These are phyloP conservation scores for Meteorus sp. DNA, from an alignment of 1,140 invertebrate species.

Conservation along the genomic window DNA sequence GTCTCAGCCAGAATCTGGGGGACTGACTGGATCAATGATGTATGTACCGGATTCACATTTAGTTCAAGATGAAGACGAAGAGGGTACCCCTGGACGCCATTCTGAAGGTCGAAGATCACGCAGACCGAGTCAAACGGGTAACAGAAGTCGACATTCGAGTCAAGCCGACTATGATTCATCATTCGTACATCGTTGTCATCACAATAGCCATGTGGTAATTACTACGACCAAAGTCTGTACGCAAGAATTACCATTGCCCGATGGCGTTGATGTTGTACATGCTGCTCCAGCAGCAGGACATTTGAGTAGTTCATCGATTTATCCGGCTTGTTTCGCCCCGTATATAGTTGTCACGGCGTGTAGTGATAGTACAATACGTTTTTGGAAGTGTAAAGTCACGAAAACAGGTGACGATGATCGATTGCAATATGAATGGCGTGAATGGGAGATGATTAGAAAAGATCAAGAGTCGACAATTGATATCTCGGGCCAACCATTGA, in stretches of 20 bases:
- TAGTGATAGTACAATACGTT: conserved; percentile 77
- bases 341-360: conserved; percentile 95
- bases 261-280: conserved; percentile 88
- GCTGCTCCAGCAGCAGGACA: conserved; percentile 94
- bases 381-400: conserved; percentile 74
- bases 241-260: conserved; percentile 82
- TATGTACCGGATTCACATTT: conserved; percentile 87
- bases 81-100: conserved; percentile 46
- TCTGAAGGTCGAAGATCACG: conserved; percentile 50
- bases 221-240: conserved; percentile 77
- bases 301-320: conserved; percentile 96
- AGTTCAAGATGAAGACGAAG: conserved; percentile 80
- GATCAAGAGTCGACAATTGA: conserved; percentile 84
- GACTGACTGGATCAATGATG: conserved; percentile 75
- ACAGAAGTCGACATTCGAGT: conserved; percentile 48
- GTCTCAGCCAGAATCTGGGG: conserved; percentile 71
- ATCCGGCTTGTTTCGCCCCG: conserved; percentile 95
- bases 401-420: conserved; percentile 53
- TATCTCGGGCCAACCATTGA: conserved; percentile 83
- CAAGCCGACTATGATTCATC: conserved; percentile 50
- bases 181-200: conserved; percentile 41
- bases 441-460: conserved; percentile 88
- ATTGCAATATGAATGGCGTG: conserved; percentile 77
- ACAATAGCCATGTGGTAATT: conserved; percentile 63
- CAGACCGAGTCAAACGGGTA: conserved; percentile 45